A percentile compares a stretch with the other conserved stretches of the same genome.
phyloP scores from a whole-genome alignment of 2,797 vertebrate genomes.

The Malacoctenus gilli region DNA sequence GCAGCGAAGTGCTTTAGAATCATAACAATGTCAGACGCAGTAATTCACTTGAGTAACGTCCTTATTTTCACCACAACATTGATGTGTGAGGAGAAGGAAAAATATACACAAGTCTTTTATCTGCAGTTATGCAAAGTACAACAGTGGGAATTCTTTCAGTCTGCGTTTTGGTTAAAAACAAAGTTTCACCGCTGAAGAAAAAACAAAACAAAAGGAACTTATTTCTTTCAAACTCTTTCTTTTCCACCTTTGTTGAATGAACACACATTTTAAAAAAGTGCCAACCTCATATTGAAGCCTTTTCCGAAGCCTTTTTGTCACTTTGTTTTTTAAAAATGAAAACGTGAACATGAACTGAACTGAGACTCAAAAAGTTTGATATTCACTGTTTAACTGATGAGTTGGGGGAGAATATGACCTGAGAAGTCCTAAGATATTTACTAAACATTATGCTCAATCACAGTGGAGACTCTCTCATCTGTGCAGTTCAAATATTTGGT shows the following conservation, averaged over 20 bases:
- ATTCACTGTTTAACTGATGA: conserved; percentile 4
- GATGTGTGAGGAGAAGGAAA: neutral
- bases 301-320: no score
- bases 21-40: conserved; percentile 46
- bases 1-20: conserved; percentile 31
- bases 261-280: no score
- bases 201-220: no score
- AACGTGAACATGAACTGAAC: no score
- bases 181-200: no score
- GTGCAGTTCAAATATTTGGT: conserved; percentile 70
- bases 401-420: conserved; percentile 25
- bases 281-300: no score
- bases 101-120: conserved; percentile 1
- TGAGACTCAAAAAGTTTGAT: conserved; percentile 9
- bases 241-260: no score
- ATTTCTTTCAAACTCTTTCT: no score
- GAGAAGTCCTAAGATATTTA: conserved; percentile 55
- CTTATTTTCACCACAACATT: neutral
- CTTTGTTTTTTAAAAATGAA: no score
- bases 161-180: neutral
- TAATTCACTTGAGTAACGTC: conserved; percentile 32
- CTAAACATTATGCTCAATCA: conserved; percentile 58
- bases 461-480: conserved; percentile 61
- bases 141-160: neutral
- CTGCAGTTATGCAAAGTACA: conserved; percentile 17